Evolutionary conservation across 30 jellyfish, hydroid and myxozoan genomes (phyloP), one percentile per base, ranked within the genome.

Genomic region (Mastigias papua): DNA sequence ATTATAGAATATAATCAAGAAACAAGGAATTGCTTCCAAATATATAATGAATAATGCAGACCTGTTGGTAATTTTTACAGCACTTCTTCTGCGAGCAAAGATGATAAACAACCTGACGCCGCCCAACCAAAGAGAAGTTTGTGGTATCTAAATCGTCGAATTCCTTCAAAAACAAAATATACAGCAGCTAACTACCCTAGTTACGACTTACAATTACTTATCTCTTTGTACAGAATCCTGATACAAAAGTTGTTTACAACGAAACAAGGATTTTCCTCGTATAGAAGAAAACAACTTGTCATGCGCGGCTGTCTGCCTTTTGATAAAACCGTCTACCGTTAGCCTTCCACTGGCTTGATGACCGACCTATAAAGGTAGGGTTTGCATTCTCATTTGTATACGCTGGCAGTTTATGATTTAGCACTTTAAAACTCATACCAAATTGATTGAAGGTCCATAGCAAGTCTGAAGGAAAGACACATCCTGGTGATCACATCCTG

Each of bases 231-330:
- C 69, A 83, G 86, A 48, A 81, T 48, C 21, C 73, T 29, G 1
- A 83, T 62, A 83, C 92, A 83, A 83, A 69, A 34, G 86, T 72
- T 83, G 92, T 83, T 83, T 83, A 83, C 92, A 67, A 71, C 92
- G 86, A 69, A 22, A 72, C 68, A 67, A 30, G 86, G 86, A 83
- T 67, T 67, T 70, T 73, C 90, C 64, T 83, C 54, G 76, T 26
- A 37, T 69, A 67, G 92, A 70, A 63, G 82, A 81, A 83, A 83
- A 83, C 92, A 83, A 81, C 82, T 69, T 33, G 66, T 48, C 37
- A 35, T 22, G 67, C 54, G 27, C 65, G 84, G 84, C 91, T 68
- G 31, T 31, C 19, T 13, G 70, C 76, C 51, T 34, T 19, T 21
- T 7, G 25, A 16, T 2, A 25, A 2, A 54, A 21, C 67, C 67